phyloP scores from a whole-genome alignment of 2,797 vertebrate species.

The Oophaga sylvatica region DNA sequence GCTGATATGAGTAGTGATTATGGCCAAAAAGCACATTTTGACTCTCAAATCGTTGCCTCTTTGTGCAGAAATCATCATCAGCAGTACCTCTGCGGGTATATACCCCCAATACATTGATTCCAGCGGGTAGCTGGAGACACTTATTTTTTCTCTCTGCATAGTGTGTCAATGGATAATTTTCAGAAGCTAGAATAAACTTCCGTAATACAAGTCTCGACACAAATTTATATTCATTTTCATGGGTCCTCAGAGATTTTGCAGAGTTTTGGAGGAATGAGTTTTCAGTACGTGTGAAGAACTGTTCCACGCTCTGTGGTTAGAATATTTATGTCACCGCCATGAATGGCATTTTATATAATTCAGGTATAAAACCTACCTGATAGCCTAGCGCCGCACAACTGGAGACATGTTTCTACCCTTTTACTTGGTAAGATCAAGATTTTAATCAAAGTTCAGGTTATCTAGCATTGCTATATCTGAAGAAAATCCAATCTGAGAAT shows the following conservation, averaged over 20 bases:
- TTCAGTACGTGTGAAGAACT: not conserved
- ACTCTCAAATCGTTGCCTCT: not conserved
- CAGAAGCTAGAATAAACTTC: not conserved
- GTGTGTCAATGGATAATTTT: not conserved
- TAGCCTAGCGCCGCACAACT: not conserved
- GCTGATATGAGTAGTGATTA: not conserved
- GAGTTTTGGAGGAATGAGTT: not conserved
- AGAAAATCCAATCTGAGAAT: not conserved
- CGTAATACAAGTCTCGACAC: not conserved
- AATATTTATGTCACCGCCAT: constrained; percentile 1
- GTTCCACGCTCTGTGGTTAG: not conserved
- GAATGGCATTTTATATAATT: not conserved
- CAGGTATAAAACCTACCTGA: not conserved
- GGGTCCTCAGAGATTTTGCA: not conserved
- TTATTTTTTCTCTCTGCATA: not conserved
- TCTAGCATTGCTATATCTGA: not conserved
- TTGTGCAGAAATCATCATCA: not conserved
- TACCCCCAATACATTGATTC: not conserved
- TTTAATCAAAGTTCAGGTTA: not conserved
- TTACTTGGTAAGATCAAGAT: not conserved
- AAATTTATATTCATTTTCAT: not conserved
- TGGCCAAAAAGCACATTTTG: not conserved
- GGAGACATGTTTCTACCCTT: not conserved
- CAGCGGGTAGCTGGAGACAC: not conserved
- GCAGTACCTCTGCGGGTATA: not conserved